These are phyloP conservation scores for Gasteruption jaculator DNA, from an alignment of 2,888 invertebrate genomes.

Conservation along the genomic window DNA sequence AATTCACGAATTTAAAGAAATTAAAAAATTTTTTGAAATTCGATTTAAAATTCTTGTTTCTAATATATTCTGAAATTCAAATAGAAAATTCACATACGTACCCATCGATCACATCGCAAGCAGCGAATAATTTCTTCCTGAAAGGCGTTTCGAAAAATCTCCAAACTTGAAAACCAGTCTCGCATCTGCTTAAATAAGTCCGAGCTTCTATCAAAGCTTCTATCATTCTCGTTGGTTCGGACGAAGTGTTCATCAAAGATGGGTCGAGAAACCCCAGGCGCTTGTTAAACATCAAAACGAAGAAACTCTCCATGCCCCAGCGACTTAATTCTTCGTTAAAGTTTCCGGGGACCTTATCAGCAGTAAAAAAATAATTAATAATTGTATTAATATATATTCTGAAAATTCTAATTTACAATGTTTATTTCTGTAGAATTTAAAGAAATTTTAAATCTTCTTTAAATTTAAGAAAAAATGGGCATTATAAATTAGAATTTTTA, in stretches of 20 bases:
- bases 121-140: conserved; percentile 57
- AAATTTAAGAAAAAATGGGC: neutral
- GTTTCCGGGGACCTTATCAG: conserved; percentile 46
- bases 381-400: conserved; percentile 2
- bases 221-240: conserved; percentile 59
- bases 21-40: too few relatives aligned
- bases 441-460: neutral
- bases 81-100: conserved; percentile 31
- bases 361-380: conserved; percentile 5
- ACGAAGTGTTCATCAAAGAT: conserved; percentile 52
- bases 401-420: neutral
- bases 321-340: conserved; percentile 50
- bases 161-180: conserved; percentile 65
- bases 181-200: conserved; percentile 59
- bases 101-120: conserved; percentile 63
- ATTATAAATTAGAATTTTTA: too few relatives aligned
- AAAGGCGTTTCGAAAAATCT: conserved; percentile 61
- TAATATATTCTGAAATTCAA: too few relatives aligned
- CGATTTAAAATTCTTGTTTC: too few relatives aligned
- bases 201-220: conserved; percentile 59
- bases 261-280: conserved; percentile 62
- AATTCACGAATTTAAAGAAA: too few relatives aligned
- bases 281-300: conserved; percentile 53
- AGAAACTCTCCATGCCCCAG: conserved; percentile 56
- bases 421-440: neutral